Evolutionary conservation across 1,140 invertebrate species (phyloP), one percentile per base, ranked within the genome.

Genomic region (Drosophila asahinai): DNA sequence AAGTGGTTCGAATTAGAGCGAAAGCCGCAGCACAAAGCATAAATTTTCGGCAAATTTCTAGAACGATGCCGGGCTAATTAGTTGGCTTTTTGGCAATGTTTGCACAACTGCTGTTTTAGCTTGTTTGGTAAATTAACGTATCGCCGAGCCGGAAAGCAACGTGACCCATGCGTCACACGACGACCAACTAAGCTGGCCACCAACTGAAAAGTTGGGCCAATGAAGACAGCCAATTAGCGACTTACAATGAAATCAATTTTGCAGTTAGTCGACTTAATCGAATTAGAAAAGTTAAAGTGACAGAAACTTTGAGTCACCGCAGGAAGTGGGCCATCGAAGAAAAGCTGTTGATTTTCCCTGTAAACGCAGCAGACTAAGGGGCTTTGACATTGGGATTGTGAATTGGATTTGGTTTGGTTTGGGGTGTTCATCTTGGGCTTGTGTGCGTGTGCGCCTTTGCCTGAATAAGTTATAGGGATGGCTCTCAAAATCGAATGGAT

Each of bases 231-330:
- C 82, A 86, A 86, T 86, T 86, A 86, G 78, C 74, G 78, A 67
- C 83, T 86, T 74, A 79, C 83, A 86, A 86, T 82, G 65, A 75
- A 86, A 86, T 86, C 82, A 86, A 86, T 86, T 57, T 86, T 79
- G 65, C 74, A 86, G 83, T 86, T 82, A 86, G 79, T 52, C 83
- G 45, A 79, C 67, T 86, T 86, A 86, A 86, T 86, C 83, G 80
- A 86, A 82, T 86, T 80, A 75, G 62, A 75, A 86, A 86, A 86
- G 82, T 86, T 86, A 71, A 47, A 79, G 83, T 70, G 82, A 86
- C 79, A 86, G 71, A 81, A 84, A 79, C 60, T 80, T 66, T 81
- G 72, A 75, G 68, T 25, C 47, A 61, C 70, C 70, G 47, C 77
- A 63, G 57, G 14, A 72, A 59, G 63, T 65, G 42, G 58, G 62